Percentiles rank a stretch among this genome's conserved stretches.
Evolutionary conservation across 2,888 invertebrate genomes (phyloP).

Genomic region (Anarsia innoxiella): DNA sequence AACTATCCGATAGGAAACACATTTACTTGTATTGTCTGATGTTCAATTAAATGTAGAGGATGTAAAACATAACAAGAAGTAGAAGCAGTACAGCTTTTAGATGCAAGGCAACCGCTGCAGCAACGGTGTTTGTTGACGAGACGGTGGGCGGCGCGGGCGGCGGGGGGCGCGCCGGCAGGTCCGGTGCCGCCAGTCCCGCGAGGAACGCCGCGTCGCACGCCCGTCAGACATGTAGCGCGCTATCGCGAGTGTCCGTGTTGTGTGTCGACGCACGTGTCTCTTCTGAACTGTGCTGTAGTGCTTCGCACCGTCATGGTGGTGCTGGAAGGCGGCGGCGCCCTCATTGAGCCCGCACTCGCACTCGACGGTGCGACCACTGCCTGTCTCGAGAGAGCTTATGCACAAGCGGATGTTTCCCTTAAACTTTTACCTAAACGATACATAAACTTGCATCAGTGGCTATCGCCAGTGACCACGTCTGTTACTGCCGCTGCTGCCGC

Average conservation of each 20-base stretch:
- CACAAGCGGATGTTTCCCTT: slow-evolving; percentile 87
- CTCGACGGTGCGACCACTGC: slow-evolving; percentile 81
- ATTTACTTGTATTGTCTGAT: too few species aligned
- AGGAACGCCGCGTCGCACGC: slow-evolving; percentile 57
- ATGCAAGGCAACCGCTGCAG: slow-evolving; percentile 63
- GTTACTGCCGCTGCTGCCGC: slow-evolving; percentile 70
- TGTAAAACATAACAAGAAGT: slow-evolving; percentile 57
- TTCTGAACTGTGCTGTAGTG: too few species aligned
- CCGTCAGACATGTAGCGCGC: slow-evolving; percentile 57
- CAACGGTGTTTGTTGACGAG: slow-evolving; percentile 66
- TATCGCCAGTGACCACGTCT: slow-evolving; percentile 83
- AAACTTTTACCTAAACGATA: slow-evolving; percentile 94
- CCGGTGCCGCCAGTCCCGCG: slow-evolving; percentile 64
- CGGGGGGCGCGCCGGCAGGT: slow-evolving; percentile 39
- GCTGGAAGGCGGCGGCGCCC: slow-evolving; percentile 68
- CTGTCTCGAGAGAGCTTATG: slow-evolving; percentile 85
- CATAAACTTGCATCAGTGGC: slow-evolving; percentile 93
- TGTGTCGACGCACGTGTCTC: slow-evolving; percentile 29
- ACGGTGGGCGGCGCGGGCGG: slow-evolving; percentile 51
- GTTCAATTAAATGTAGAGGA: too few species aligned
- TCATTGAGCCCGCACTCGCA: slow-evolving; percentile 79
- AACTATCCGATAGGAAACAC: too few species aligned
- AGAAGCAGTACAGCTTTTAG: slow-evolving; percentile 43
- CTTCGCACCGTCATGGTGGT: slow-evolving; percentile 58
- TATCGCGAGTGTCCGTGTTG: slow-evolving; percentile 48